Conservation (phyloP, 2,113 vertebrate genomes). For the Amphilophus citrinellus region DNA sequence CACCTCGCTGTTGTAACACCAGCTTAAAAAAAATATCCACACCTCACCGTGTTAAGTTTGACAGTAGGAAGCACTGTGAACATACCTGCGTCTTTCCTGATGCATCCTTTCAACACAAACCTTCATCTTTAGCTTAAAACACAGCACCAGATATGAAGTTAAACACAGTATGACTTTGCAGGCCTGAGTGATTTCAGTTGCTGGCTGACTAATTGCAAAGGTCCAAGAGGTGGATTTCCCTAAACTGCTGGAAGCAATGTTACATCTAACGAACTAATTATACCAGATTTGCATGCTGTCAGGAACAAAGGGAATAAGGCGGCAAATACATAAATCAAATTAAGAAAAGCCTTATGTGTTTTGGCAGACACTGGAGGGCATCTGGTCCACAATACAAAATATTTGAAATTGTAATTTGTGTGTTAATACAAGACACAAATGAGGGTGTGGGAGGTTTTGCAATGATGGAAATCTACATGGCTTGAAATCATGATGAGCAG, state of each 20-base stretch:
- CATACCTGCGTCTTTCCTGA: not conserved
- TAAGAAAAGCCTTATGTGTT: constrained; percentile 22
- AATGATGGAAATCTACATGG: constrained; percentile 14
- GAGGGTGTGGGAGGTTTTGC: constrained; percentile 19
- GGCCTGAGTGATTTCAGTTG: not conserved
- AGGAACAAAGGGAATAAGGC: constrained; percentile 23
- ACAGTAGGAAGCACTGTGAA: constrained; percentile 24
- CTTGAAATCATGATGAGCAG: not conserved
- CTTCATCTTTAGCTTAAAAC: not conserved
- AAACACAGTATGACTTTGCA: not conserved
- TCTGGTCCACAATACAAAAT: constrained; percentile 4
- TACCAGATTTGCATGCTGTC: constrained; percentile 32
- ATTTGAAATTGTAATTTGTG: constrained; percentile 59
- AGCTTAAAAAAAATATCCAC: not conserved
- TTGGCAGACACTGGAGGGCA: constrained; percentile 46
- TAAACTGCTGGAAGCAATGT: constrained; percentile 34
- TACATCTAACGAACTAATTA: constrained; percentile 34
- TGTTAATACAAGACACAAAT: constrained; percentile 34
- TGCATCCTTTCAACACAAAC: not conserved
- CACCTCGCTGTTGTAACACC: constrained; percentile 42
- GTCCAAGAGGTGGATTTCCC: constrained; percentile 33
- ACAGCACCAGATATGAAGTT: not conserved
- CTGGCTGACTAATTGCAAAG: constrained; percentile 38
- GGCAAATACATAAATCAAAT: constrained; percentile 15
- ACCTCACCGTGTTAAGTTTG: constrained; percentile 3